Evolutionary conservation across 2,113 vertebrate genomes (phyloP).

Genomic region (Callopanchax toddi): DNA sequence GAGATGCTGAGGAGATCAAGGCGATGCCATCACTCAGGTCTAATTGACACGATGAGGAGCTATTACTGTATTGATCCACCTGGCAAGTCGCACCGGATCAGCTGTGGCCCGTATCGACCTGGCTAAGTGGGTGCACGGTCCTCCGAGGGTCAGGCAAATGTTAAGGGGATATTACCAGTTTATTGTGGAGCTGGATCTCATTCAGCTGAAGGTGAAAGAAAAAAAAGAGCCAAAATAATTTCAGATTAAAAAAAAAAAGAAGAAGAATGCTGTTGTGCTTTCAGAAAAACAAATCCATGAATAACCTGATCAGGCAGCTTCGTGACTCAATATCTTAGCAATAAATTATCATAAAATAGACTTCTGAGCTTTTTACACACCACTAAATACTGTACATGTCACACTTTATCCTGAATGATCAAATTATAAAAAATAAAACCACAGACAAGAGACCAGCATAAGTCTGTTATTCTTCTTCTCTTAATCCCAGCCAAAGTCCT

Average conservation of each 20-base stretch:
- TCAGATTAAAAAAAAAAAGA: background rate
- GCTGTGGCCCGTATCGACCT: slow-evolving; percentile 70
- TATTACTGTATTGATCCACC: slow-evolving; percentile 80
- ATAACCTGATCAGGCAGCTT: slow-evolving; percentile 88
- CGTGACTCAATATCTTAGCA: slow-evolving; percentile 94
- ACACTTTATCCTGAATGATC: slow-evolving; percentile 72
- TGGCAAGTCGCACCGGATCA: slow-evolving; percentile 74
- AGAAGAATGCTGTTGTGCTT: slow-evolving; percentile 80
- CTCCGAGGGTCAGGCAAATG: slow-evolving; percentile 70
- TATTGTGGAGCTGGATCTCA: slow-evolving; percentile 49
- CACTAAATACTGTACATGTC: slow-evolving; percentile 78
- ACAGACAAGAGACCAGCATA: slow-evolving; percentile 22
- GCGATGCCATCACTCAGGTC: slow-evolving; percentile 66
- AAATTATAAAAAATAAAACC: slow-evolving; percentile 32
- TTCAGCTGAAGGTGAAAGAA: slow-evolving; percentile 30
- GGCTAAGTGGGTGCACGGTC: slow-evolving; percentile 63
- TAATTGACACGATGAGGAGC: slow-evolving; percentile 77
- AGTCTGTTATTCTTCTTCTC: slow-evolving; percentile 41
- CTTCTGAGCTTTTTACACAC: slow-evolving; percentile 96
- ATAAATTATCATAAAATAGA: slow-evolving; percentile 99
- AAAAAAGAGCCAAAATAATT: slow-evolving; percentile 3
- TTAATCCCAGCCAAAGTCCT: slow-evolving; percentile 85
- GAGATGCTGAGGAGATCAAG: slow-evolving; percentile 40
- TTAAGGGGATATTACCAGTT: slow-evolving; percentile 70
- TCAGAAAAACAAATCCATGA: slow-evolving; percentile 70